These are phyloP conservation scores for Platygyra sinensis DNA, from an alignment of 64 coral and sea anemone species.

Conservation along the genomic window DNA sequence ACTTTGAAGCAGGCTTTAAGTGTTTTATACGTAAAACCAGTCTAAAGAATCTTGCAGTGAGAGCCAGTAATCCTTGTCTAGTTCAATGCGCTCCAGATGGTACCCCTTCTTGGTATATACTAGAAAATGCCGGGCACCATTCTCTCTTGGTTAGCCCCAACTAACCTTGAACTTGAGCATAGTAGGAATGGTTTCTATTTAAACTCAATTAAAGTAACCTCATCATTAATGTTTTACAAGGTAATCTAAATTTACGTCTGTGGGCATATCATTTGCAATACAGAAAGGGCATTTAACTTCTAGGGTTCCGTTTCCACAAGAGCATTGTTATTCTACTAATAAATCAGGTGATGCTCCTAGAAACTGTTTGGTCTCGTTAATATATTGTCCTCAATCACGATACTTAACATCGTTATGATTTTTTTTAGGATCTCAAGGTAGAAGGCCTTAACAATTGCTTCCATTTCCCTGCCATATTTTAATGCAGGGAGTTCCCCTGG, in stretches of 20 bases:
- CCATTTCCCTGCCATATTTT: constrained; percentile 68
- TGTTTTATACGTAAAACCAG: too few relatives aligned
- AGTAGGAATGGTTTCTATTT: constrained; percentile 25
- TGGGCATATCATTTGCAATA: constrained; percentile 33
- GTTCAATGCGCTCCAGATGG: too few relatives aligned
- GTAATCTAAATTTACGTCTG: not conserved
- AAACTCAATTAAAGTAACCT: constrained; percentile 21
- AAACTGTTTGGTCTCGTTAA: constrained; percentile 37
- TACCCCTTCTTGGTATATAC: constrained; percentile 63
- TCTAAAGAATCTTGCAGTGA: too few relatives aligned
- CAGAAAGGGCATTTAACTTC: constrained; percentile 65
- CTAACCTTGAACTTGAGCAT: constrained; percentile 8
- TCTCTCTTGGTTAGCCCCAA: constrained; percentile 19
- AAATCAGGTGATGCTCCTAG: constrained; percentile 66
- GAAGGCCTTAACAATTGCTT: constrained; percentile 17
- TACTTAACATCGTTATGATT: constrained; percentile 28
- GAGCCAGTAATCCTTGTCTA: too few relatives aligned
- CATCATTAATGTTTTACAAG: not conserved
- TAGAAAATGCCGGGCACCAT: constrained; percentile 27
- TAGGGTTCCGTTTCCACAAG: constrained; percentile 39
- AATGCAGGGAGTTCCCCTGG: constrained; percentile 57
- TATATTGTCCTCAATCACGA: constrained; percentile 50
- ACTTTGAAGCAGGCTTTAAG: too few relatives aligned
- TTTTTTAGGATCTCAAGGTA: constrained; percentile 45
- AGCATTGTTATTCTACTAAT: constrained; percentile 52